Percentiles rank a stretch among this genome's conserved stretches.
phyloP scores from a whole-genome alignment of 2,888 invertebrate genomes.

The Junonia oenone region DNA sequence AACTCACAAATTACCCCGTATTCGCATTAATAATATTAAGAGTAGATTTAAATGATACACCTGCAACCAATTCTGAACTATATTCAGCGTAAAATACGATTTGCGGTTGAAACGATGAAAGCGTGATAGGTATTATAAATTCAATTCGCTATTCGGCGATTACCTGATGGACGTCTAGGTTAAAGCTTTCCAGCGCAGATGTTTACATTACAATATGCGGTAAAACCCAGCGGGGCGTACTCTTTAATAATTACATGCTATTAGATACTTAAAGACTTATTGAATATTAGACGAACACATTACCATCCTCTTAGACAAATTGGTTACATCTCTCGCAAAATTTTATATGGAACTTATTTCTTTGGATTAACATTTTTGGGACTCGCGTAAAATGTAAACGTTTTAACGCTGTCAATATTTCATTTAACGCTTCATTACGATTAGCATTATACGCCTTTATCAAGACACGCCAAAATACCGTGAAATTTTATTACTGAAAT shows the following conservation, averaged over 20 bases:
- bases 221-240: slow-evolving; percentile 4
- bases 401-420: not conserved
- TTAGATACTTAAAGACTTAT: not conserved
- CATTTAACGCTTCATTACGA: not conserved
- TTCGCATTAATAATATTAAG: not conserved
- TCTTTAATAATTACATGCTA: not conserved
- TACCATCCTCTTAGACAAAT: no score
- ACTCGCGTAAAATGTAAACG: not conserved
- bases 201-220: slow-evolving; percentile 19
- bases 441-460: not conserved
- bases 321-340: no score
- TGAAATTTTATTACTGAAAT: not conserved
- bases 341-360: not conserved
- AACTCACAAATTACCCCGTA: not conserved
- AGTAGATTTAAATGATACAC: not conserved
- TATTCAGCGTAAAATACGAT: not conserved
- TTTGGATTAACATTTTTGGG: not conserved
- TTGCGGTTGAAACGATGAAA: not conserved
- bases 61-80: not conserved
- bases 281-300: not conserved
- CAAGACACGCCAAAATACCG: not conserved
- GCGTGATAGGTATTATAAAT: not conserved
- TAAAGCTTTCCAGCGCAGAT: slow-evolving; percentile 12
- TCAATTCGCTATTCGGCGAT: not conserved
- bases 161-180: not conserved